phyloP scores from a whole-genome alignment of 1,140 invertebrate species.

The Holcopasites calliopsidis region DNA sequence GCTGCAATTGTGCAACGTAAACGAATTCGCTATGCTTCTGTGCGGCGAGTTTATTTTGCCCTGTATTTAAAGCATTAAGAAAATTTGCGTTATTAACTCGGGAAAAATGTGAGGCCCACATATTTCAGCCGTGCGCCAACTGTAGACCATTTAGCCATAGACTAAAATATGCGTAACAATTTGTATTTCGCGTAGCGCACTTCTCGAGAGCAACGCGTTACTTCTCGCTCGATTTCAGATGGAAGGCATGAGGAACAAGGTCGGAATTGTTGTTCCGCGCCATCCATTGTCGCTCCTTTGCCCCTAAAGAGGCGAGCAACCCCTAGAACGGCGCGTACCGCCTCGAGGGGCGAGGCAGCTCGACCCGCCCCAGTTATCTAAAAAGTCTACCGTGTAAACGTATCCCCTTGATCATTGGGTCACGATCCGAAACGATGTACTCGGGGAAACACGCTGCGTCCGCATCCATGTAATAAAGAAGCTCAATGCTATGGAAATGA shows the following conservation, averaged over 20 bases:
- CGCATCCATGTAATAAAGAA: conserved; percentile 65
- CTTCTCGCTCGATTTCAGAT: neutral
- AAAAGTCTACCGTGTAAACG: neutral
- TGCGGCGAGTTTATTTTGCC: neutral
- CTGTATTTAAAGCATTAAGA: conserved; percentile 13
- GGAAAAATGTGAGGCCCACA: neutral
- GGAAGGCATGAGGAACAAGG: neutral
- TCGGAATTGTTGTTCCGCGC: neutral
- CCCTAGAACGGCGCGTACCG: too few relatives aligned
- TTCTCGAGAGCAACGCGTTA: neutral
- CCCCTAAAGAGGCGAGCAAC: too few relatives aligned
- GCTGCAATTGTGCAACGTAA: conserved; percentile 14
- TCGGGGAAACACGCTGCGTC: conserved; percentile 31
- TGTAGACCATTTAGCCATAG: neutral
- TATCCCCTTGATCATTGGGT: conserved; percentile 34
- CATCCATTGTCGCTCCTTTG: too few relatives aligned
- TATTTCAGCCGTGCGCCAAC: neutral
- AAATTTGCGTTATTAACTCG: conserved; percentile 2
- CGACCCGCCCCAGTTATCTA: neutral
- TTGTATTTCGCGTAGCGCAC: neutral
- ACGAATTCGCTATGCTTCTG: neutral
- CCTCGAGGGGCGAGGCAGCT: neutral
- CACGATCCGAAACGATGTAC: conserved; percentile 35
- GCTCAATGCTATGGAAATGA: conserved; percentile 78
- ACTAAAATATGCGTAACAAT: neutral